phyloP scores from a whole-genome alignment of 1,140 invertebrate genomes.

The Mylabris phalerata region DNA sequence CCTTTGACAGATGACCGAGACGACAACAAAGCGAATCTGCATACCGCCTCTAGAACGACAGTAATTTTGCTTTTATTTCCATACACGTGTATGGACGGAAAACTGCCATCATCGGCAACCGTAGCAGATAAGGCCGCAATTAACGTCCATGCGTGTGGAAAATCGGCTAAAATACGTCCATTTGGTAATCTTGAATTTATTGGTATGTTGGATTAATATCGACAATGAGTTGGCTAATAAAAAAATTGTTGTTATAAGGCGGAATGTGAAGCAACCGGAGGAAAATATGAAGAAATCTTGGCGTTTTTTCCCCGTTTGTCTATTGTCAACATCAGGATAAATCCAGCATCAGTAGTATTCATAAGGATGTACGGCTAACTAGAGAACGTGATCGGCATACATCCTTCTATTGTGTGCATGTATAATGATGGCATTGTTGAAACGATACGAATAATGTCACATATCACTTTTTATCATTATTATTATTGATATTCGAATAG shows the following conservation, averaged over 20 bases:
- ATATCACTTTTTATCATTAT: constrained; percentile 25
- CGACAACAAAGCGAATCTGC: constrained; percentile 20
- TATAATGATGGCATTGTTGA: constrained; percentile 32
- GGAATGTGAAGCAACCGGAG: no score
- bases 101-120: no score
- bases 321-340: constrained; percentile 28
- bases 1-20: constrained; percentile 12
- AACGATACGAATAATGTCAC: constrained; percentile 32
- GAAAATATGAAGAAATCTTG: no score
- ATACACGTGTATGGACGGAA: no score
- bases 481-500: constrained; percentile 7
- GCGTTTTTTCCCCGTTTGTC: constrained; percentile 1
- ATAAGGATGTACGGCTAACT: constrained; percentile 35
- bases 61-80: no score
- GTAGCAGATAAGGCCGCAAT: no score
- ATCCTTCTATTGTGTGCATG: constrained; percentile 26
- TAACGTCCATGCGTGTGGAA: no score
- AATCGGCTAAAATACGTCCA: no score
- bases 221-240: no score
- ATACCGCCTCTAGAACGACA: constrained; percentile 5
- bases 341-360: constrained; percentile 24
- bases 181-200: no score
- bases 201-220: no score
- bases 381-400: constrained; percentile 33
- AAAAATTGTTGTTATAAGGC: no score